phyloP scores from a whole-genome alignment of 2,888 invertebrate genomes.

The Acanthosepion esculentum region DNA sequence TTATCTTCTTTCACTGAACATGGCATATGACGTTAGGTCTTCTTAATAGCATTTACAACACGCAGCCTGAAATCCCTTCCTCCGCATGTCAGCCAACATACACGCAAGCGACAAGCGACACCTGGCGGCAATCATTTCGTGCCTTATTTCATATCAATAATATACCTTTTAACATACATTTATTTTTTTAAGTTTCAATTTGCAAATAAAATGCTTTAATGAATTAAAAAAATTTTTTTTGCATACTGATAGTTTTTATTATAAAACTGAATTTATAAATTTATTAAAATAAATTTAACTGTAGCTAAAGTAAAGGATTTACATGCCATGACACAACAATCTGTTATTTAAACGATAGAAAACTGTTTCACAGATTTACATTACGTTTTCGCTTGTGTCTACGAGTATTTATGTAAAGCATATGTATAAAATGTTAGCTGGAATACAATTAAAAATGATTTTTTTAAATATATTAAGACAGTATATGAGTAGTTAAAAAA shows the following conservation, averaged over 20 bases:
- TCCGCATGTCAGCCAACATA: background rate
- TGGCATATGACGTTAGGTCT: background rate
- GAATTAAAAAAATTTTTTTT: too few species aligned
- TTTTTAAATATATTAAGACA: background rate
- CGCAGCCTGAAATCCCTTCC: background rate
- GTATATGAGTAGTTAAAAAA: too few species aligned
- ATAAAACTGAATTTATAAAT: background rate
- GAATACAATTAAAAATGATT: background rate
- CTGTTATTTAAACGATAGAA: background rate
- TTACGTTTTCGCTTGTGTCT: background rate
- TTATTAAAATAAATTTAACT: background rate
- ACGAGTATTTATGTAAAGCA: background rate
- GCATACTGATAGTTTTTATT: background rate
- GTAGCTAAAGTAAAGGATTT: background rate
- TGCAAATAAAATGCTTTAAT: background rate
- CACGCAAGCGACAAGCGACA: background rate
- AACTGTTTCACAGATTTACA: background rate
- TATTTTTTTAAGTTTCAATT: background rate
- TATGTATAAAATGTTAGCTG: background rate
- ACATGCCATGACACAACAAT: background rate
- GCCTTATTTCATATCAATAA: background rate
- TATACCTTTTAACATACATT: background rate
- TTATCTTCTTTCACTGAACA: conserved; percentile 33
- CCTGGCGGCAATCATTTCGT: background rate
- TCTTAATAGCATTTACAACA: background rate